Evolutionary conservation across 2,113 vertebrate species (phyloP), one percentile per base, ranked within the genome.

Genomic region (Pandion haliaetus): DNA sequence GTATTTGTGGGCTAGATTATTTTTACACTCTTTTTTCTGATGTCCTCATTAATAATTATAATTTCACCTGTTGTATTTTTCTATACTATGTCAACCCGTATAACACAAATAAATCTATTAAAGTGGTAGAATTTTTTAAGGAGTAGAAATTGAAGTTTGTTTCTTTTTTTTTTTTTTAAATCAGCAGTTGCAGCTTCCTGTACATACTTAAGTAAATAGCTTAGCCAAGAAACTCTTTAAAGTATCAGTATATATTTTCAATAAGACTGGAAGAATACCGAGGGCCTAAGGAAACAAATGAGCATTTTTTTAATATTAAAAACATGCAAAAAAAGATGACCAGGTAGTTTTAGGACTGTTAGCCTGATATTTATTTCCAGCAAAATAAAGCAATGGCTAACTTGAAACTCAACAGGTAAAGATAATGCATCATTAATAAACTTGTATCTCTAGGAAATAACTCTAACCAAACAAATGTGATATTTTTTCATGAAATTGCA

Each of bases 391-490:
- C 6, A 92, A 52, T n/a, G 10, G 2, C 15, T 67, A 54, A 15
- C 28, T 58, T 17, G n/a, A 26, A 67, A 76, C 3, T 90, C 17
- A 67, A 67, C 2, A 42, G 17, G 4, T 47, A 67, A 38, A 58
- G 36, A 32, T 14, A 80, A 47, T 24, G 42, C 57, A 67, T 50
- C 2, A 71, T 21, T 29, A 57, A 36, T 29, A 66, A 80, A 47
- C 4, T 13, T 59, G 1, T 61, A 29, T 45, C 10, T 57, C 8
- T 55, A 31, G 31, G 17, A 82, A 47, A 62, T 49, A 57, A 18
- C 10, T 54, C 7, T 23, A 55, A 66, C 5, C 2, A 84, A 72
- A 62, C 1, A 52, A 80, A 17, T 0, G 0, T 20, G 0, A 7
- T 8, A 24, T 23, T 82, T 88, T 88, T 55, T 3, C 44, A 72